A percentile compares a stretch with the other conserved stretches of the same genome.
Evolutionary conservation across 2,113 vertebrate genomes (phyloP).

Genomic region (Hippopotamus amphibius): DNA sequence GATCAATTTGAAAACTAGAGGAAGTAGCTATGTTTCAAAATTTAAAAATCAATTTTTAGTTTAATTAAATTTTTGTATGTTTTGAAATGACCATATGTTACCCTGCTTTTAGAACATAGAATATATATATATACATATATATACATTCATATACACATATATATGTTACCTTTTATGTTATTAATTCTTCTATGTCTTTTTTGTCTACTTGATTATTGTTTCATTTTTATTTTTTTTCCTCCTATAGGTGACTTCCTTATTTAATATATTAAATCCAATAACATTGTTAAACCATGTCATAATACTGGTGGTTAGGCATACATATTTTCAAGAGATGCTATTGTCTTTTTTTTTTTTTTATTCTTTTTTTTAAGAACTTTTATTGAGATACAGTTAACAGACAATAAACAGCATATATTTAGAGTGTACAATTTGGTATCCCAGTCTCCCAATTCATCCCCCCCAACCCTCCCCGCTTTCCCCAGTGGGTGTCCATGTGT

Average conservation of each 20-base stretch:
- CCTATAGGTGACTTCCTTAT: neutral
- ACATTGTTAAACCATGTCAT: neutral
- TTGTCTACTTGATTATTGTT: neutral
- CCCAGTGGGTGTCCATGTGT: too few relatives aligned
- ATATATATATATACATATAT: neutral
- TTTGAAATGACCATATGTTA: neutral
- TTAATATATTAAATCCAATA: neutral
- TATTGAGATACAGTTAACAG: too few relatives aligned
- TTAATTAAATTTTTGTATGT: neutral
- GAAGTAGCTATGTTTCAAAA: neutral
- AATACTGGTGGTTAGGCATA: neutral
- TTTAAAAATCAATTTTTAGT: neutral
- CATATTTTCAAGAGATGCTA: neutral
- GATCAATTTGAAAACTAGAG: neutral
- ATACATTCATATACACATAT: neutral
- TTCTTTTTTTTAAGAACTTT: too few relatives aligned
- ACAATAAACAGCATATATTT: too few relatives aligned
- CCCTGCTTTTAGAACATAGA: neutral
- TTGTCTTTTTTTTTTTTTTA: neutral
- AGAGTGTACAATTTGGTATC: too few relatives aligned
- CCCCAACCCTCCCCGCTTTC: too few relatives aligned
- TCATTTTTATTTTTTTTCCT: neutral
- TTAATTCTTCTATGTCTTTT: neutral
- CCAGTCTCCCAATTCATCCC: too few relatives aligned
- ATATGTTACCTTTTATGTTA: neutral